Conservation (phyloP, 2,797 vertebrate genomes). For the Neoniphon sammara region DNA sequence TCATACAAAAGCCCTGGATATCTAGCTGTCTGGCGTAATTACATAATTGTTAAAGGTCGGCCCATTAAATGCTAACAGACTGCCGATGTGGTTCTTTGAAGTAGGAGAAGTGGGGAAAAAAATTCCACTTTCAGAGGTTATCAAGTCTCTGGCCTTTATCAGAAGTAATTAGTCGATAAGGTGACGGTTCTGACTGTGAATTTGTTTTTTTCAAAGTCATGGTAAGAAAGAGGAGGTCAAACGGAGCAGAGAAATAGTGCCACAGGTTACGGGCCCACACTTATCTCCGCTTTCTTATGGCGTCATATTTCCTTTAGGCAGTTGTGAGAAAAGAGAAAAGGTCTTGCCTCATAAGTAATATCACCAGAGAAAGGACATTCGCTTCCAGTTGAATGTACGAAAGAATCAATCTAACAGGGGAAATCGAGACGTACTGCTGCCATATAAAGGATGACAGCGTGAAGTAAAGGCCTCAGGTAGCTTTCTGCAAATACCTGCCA, state of each 20-base stretch:
- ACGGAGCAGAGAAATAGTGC: not conserved
- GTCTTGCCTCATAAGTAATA: too few species aligned
- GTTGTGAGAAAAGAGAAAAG: not conserved
- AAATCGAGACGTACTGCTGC: slow-evolving; percentile 25
- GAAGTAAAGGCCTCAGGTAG: slow-evolving; percentile 50
- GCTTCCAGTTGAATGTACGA: slow-evolving; percentile 10
- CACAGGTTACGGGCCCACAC: not conserved
- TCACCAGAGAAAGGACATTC: too few species aligned
- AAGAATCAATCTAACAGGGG: not conserved
- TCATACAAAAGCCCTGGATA: too few species aligned
- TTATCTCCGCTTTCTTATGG: not conserved
- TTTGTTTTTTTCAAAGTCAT: slow-evolving; percentile 36
- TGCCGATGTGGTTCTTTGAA: not conserved
- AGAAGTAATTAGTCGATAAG: slow-evolving; percentile 17
- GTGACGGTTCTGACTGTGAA: slow-evolving; percentile 4
- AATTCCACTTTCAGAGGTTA: not conserved
- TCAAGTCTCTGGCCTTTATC: not conserved
- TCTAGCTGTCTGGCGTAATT: not conserved
- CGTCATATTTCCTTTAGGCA: not conserved
- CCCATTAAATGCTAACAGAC: not conserved
- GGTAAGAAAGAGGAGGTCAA: slow-evolving; percentile 37
- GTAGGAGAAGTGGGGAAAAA: not conserved
- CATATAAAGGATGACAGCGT: not conserved
- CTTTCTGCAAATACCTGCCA: slow-evolving; percentile 56
- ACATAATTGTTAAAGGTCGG: not conserved